Percentiles rank a stretch among this genome's conserved stretches.
phyloP scores from a whole-genome alignment of 1,140 invertebrate genomes.

The Dysdera silvatica region DNA sequence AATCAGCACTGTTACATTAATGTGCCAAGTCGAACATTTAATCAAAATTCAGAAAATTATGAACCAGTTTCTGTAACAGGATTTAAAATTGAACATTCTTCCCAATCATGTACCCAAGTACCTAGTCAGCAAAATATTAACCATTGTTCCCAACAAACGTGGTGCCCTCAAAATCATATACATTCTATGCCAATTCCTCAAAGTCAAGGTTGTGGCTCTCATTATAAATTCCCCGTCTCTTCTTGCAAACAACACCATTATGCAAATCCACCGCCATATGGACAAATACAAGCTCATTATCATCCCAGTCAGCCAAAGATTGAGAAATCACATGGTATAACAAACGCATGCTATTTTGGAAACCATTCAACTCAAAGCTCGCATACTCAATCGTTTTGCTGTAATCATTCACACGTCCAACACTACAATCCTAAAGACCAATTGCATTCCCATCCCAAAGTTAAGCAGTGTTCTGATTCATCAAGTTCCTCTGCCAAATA shows the following conservation, averaged over 20 bases:
- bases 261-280: constrained; percentile 6
- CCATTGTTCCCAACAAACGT: constrained; percentile 4
- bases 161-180: constrained; percentile 15
- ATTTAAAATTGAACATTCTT: constrained; percentile 8
- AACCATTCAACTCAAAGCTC: constrained; percentile 4
- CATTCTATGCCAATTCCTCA: not conserved
- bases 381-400: not conserved
- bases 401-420: constrained; percentile 8
- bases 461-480: too few relatives aligned
- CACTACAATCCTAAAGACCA: too few relatives aligned
- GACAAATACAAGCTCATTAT: constrained; percentile 2
- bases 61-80: not conserved
- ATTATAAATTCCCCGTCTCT: not conserved
- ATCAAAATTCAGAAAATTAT: constrained; percentile 2
- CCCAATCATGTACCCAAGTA: constrained; percentile 4
- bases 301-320: not conserved
- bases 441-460: too few relatives aligned
- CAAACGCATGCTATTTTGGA: not conserved
- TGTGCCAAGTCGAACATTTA: constrained; percentile 4
- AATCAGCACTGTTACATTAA: constrained; percentile 3
- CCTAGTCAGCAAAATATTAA: constrained; percentile 14
- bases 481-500: too few relatives aligned
- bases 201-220: not conserved
- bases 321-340: not conserved
- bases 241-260: constrained; percentile 17